phyloP scores from a whole-genome alignment of 2,888 invertebrate species.

The Polyploca ridens region DNA sequence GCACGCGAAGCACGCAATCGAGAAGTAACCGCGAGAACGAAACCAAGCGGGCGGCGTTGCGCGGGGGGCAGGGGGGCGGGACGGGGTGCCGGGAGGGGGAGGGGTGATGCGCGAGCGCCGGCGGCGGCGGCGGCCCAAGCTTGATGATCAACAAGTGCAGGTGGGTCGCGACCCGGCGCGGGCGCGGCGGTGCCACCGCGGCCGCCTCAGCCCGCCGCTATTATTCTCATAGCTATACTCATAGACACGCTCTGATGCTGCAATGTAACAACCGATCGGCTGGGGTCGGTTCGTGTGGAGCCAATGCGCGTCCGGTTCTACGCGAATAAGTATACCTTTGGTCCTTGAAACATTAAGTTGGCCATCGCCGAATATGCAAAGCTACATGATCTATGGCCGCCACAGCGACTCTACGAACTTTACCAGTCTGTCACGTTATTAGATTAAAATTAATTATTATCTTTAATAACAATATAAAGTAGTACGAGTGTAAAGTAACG shows the following conservation, averaged over 20 bases:
- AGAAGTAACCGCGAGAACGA: constrained; percentile 85
- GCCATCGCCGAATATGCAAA: constrained; percentile 84
- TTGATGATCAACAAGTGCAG: constrained; percentile 15
- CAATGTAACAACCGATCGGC: constrained; percentile 71
- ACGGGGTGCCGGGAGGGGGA: constrained; percentile 42
- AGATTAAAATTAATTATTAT: constrained; percentile 85
- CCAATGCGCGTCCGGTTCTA: constrained; percentile 83
- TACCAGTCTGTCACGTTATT: constrained; percentile 85
- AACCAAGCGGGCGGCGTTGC: constrained; percentile 82
- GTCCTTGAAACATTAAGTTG: constrained; percentile 83
- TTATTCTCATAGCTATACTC: constrained; percentile 65
- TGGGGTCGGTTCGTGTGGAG: constrained; percentile 81
- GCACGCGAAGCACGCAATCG: constrained; percentile 86
- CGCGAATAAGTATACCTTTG: constrained; percentile 84
- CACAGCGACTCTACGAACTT: constrained; percentile 84
- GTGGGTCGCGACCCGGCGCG: constrained; percentile 25
- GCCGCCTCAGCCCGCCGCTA: constrained; percentile 56
- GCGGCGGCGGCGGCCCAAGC: constrained; percentile 39
- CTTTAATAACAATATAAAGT: constrained; percentile 82
- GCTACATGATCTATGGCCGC: constrained; percentile 84
- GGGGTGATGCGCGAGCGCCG: constrained; percentile 45
- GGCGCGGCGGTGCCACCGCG: constrained; percentile 42
- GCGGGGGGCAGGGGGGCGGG: constrained; percentile 56
- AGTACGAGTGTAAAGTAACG: constrained; percentile 82
- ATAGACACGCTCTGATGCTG: constrained; percentile 73